Evolutionary conservation across 2,113 vertebrate genomes (phyloP), one percentile per base, ranked within the genome.

Genomic region (Piprites chloris): DNA sequence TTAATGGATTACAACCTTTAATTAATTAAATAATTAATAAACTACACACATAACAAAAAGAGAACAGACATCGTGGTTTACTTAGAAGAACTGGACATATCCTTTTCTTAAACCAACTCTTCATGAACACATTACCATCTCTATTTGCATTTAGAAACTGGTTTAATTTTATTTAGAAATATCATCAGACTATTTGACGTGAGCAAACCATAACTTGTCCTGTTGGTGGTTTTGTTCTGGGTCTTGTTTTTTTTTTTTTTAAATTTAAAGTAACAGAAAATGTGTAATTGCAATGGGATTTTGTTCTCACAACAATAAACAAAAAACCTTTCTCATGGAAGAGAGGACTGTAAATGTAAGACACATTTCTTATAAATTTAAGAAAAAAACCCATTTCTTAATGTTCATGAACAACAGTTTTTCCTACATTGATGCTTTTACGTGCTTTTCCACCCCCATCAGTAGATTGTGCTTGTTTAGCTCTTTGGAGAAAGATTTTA

Each of bases 401-500:
- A 37, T 63, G 19, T 50, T 88, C 21, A 23, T 4, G 33, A 89
- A 42, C 14, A 39, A 37, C 3, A n/a, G 11, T 67, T 69, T 77
- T 93, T 90, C 71, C 72, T 39, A 17, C 46, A 56, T 6, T 35
- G 23, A 33, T 59, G 37, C 81, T 53, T 78, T 96, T 53, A 78
- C 2, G 28, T 21, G 75, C 19, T 11, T 5, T 26, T 95, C 52
- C 55, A 47, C 52, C 53, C 65, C 93, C 93, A 49, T 97, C 69
- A 68, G 63, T 76, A 85, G 89, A 94, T 35, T 95, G 84, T 24
- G 47, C 35, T 67, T 96, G 85, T 47, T 95, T 59, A 3, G 24
- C 87, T 76, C 74, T 89, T 90, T 96, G 97, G 26, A 98, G 85
- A 93, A 97, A 92, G 16, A 56, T 37, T 91, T 96, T 93, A 95